phyloP scores from a whole-genome alignment of 1,140 invertebrate species.

The Drosophila teissieri region DNA sequence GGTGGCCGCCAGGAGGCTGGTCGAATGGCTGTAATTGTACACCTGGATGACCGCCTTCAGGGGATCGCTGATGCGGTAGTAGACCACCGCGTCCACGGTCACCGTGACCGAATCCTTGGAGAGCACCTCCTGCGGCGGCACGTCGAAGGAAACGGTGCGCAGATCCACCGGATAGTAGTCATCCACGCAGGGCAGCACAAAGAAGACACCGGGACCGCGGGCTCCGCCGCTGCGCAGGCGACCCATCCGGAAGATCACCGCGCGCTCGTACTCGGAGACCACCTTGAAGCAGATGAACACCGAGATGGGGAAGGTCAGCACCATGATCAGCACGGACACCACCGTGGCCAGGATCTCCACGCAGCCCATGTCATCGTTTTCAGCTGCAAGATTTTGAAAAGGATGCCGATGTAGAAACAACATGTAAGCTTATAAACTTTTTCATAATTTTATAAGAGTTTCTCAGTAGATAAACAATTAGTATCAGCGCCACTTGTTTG shows the following conservation, averaged over 20 bases:
- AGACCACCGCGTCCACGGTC: conserved; percentile 96
- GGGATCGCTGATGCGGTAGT: conserved; percentile 93
- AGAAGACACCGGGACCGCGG: conserved; percentile 92
- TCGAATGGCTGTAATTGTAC: conserved; percentile 92
- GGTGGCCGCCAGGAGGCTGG: conserved; percentile 93
- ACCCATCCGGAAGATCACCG: conserved; percentile 95
- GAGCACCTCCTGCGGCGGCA: conserved; percentile 89
- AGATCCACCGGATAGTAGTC: conserved; percentile 95
- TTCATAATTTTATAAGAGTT: too few species aligned
- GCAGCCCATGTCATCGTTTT: conserved; percentile 86
- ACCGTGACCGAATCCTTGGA: conserved; percentile 97
- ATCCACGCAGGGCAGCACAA: conserved; percentile 96
- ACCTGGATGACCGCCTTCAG: conserved; percentile 92
- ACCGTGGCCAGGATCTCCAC: conserved; percentile 93
- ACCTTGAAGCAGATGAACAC: conserved; percentile 93
- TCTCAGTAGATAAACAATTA: too few species aligned
- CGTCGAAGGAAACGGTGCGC: conserved; percentile 88
- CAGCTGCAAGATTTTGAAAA: conserved; percentile 74
- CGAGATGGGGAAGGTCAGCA: conserved; percentile 93
- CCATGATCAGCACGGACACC: conserved; percentile 90
- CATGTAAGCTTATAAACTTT: too few species aligned
- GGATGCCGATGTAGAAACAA: too few species aligned
- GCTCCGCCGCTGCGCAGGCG: conserved; percentile 87
- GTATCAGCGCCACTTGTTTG: too few species aligned
- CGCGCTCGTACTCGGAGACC: conserved; percentile 92